Conservation (phyloP, 2,888 invertebrate species). For the Heteropelma amictum region DNA sequence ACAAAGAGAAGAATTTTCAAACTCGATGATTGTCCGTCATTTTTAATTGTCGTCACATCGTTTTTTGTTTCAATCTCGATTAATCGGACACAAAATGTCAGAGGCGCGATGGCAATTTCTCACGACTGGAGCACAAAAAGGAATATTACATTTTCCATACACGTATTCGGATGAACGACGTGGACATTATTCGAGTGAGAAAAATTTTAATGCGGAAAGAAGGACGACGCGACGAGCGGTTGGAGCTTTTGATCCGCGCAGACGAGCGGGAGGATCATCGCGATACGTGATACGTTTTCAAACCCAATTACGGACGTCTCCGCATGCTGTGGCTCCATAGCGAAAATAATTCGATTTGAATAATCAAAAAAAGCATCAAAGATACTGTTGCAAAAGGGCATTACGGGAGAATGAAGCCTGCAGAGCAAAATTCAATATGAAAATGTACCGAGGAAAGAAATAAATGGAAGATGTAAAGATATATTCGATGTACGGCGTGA, state of each 20-base stretch:
- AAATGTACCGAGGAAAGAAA: not conserved
- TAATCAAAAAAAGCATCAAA: no score
- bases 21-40: not conserved
- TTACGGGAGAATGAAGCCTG: no score
- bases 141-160: not conserved
- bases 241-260: not conserved
- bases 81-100: not conserved
- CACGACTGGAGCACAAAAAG: not conserved
- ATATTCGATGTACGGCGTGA: not conserved
- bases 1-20: slow-evolving; percentile 1
- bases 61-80: not conserved
- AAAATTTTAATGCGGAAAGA: not conserved
- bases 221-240: not conserved
- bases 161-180: not conserved
- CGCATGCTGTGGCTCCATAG: no score
- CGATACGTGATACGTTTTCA: slow-evolving; percentile 7
- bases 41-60: not conserved
- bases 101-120: not conserved
- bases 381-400: no score
- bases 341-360: no score
- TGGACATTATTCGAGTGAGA: not conserved
- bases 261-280: not conserved
- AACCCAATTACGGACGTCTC: no score
- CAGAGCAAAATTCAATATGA: slow-evolving; percentile 52
- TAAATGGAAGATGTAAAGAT: no score